Evolutionary conservation across 2,797 vertebrate species (phyloP), one percentile per base, ranked within the genome.

Genomic region (Peromyscus attwateri): DNA sequence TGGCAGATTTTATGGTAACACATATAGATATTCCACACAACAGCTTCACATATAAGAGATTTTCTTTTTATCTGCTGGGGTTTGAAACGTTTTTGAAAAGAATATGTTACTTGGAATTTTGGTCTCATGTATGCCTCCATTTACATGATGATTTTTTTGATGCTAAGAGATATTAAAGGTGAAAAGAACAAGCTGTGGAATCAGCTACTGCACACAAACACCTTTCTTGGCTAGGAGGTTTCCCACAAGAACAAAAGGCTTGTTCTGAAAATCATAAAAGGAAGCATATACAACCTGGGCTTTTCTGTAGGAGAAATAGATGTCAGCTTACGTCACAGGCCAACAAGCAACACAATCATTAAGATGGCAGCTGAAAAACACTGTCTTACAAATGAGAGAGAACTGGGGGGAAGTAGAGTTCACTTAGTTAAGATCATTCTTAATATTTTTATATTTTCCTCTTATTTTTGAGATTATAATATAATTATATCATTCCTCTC

Each of bases 131-230:
- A 40, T 46, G 25, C 34, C n/a, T 95, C 76, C 11, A 91, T 43
- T 83, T 90, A 46, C 73, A 23, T 37, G 3, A 52, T 27, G 6
- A 85, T 49, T 34, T 31, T 89, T 87, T 92, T 85, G 10, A 92
- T 73, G 82, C 40, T 75, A 94, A 84, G 31, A 85, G 16, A 91
- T 91, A 92, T 46, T 80, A 80, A 96, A 89, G 21, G 21, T 87
- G 52, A 83, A 90, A 70, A 80, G 85, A 80, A 14, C 16, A 62
- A 92, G 19, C 23, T 89, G 8, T 83, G 2, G 37, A 46, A 70
- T 92, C 49, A 40, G 0, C 37, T 55, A 46, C 1, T 14, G 21
- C 14, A 71, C 0, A 17, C 16, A 23, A n/a, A 73, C 13, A 57
- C 9, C 34, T 12, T 87, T 94, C 49, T 89, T 21, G 43, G 17